Conservation (phyloP, 2,888 invertebrate species). For the Andricus curvator region DNA sequence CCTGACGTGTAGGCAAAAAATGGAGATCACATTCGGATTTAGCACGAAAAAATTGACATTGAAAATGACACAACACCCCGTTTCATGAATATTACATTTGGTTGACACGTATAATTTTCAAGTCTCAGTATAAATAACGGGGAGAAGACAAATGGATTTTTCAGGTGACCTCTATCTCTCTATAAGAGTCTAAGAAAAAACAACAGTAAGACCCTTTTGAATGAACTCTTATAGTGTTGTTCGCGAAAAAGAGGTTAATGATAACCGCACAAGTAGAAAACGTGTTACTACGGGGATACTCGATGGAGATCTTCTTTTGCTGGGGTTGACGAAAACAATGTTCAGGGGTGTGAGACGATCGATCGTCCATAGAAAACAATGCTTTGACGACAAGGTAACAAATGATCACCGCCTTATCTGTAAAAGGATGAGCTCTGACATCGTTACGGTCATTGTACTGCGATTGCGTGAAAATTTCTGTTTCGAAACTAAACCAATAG, state of each 20-base stretch:
- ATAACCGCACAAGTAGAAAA: slow-evolving; percentile 14
- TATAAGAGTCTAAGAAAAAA: background rate
- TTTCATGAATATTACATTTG: too few species aligned
- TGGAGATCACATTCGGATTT: too few species aligned
- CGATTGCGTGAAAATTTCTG: slow-evolving; percentile 9
- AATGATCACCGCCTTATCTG: slow-evolving; percentile 76
- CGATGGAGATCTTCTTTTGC: slow-evolving; percentile 29
- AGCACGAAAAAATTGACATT: too few species aligned
- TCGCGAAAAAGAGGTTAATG: background rate
- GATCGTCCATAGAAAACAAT: slow-evolving; percentile 75
- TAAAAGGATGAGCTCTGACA: slow-evolving; percentile 50
- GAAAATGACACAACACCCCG: too few species aligned
- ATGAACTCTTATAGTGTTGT: background rate
- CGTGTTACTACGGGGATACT: slow-evolving; percentile 14
- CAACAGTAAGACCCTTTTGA: background rate
- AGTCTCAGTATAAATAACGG: too few species aligned
- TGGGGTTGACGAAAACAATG: slow-evolving; percentile 71
- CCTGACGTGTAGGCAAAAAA: too few species aligned
- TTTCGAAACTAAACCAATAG: background rate
- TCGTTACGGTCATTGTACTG: slow-evolving; percentile 49
- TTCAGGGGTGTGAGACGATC: slow-evolving; percentile 66
- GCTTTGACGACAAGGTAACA: slow-evolving; percentile 73
- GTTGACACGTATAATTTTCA: too few species aligned
- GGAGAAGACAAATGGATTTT: too few species aligned
- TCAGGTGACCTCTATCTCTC: background rate